Evolutionary conservation across 2,888 invertebrate species (phyloP).

Genomic region (Teleogryllus oceanicus): DNA sequence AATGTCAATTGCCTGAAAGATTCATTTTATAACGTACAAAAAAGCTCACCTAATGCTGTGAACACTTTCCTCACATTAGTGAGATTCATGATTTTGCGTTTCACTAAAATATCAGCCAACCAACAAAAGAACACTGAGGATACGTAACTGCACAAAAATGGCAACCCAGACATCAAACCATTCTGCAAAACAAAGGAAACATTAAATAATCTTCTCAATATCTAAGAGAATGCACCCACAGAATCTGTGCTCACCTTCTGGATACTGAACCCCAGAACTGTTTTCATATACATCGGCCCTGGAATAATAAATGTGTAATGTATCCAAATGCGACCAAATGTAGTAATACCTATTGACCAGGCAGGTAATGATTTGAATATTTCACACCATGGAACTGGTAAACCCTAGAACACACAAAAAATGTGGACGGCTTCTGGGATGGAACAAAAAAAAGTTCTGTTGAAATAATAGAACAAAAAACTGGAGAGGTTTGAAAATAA

Average conservation of each 20-base stretch:
- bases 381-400: constrained; percentile 61
- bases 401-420: constrained; percentile 40
- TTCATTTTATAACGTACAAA: too few relatives aligned
- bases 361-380: constrained; percentile 63
- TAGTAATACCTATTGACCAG: constrained; percentile 69
- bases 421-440: not conserved
- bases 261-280: constrained; percentile 64
- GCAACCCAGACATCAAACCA: constrained; percentile 63
- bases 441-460: constrained; percentile 24
- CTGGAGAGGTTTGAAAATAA: constrained; percentile 12
- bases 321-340: constrained; percentile 72
- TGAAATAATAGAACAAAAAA: constrained; percentile 22
- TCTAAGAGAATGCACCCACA: not conserved
- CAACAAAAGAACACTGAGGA: constrained; percentile 68
- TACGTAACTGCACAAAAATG: constrained; percentile 66
- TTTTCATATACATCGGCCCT: constrained; percentile 69
- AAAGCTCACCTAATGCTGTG: constrained; percentile 56
- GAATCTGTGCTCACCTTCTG: constrained; percentile 52
- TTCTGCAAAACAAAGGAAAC: constrained; percentile 50
- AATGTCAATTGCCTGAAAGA: too few relatives aligned
- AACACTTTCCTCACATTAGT: constrained; percentile 65
- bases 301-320: constrained; percentile 69
- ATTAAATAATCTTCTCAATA: not conserved
- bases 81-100: constrained; percentile 56
- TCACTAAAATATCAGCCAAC: constrained; percentile 61